Conservation (phyloP, 2,113 vertebrate genomes). For the Phainopepla nitens region DNA sequence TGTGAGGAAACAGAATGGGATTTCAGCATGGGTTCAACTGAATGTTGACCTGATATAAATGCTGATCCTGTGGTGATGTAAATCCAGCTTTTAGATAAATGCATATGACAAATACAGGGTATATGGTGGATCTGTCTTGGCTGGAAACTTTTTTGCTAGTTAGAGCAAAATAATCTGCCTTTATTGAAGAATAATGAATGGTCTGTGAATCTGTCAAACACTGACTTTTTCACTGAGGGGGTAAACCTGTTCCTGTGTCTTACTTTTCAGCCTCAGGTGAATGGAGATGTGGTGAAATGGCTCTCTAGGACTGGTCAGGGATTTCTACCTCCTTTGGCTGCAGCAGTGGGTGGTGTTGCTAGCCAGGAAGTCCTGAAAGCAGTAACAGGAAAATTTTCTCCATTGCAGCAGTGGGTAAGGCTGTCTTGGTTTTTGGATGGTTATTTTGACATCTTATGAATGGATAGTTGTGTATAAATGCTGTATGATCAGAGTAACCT, state of each 20-base stretch:
- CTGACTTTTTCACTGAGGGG: not conserved
- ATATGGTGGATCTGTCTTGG: not conserved
- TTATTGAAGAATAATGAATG: not conserved
- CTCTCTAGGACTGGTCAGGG: constrained; percentile 87
- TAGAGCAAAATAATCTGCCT: not conserved
- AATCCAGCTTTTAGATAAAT: not conserved
- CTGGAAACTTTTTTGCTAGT: not conserved
- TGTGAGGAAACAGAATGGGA: not conserved
- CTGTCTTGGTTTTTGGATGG: not conserved
- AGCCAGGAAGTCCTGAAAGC: constrained; percentile 97
- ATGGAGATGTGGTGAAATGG: constrained; percentile 81
- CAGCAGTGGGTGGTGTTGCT: constrained; percentile 88
- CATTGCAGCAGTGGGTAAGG: constrained; percentile 94
- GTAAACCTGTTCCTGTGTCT: not conserved
- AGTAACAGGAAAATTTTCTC: constrained; percentile 96
- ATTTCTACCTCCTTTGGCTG: constrained; percentile 86
- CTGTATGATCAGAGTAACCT: not conserved
- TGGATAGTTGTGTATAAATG: not conserved
- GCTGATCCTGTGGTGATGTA: not conserved
- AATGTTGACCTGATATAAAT: not conserved
- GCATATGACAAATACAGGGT: not conserved
- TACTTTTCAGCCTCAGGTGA: constrained; percentile 74
- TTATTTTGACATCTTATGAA: not conserved
- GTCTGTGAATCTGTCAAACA: not conserved
- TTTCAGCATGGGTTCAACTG: not conserved